phyloP scores from a whole-genome alignment of 2,113 vertebrate species.

The Sphyrna mokarran region DNA sequence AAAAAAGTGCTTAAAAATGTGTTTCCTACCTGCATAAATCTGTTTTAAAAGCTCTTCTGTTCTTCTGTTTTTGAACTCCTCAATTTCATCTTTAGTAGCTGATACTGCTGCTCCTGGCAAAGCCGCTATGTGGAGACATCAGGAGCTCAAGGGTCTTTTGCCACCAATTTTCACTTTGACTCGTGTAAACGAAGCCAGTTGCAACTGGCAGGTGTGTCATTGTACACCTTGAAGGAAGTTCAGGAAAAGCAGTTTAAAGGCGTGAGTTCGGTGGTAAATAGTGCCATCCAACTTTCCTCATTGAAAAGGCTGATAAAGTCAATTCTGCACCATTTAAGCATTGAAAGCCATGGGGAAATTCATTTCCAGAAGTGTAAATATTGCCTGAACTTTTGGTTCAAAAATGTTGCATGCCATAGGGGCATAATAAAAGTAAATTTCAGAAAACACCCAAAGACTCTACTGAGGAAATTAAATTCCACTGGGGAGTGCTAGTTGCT shows the following conservation, averaged over 20 bases:
- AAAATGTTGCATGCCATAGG: neutral
- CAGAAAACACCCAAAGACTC: neutral
- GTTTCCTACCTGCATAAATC: neutral
- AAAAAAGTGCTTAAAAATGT: neutral
- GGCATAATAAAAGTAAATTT: constrained; percentile 21
- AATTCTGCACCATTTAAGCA: neutral
- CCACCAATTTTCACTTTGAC: neutral
- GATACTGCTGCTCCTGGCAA: neutral
- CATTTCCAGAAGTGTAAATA: neutral
- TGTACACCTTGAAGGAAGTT: neutral
- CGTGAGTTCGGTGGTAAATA: neutral
- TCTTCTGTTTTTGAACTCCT: neutral
- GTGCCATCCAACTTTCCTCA: neutral
- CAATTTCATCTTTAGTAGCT: neutral
- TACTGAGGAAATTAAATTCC: neutral
- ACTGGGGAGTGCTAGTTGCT: neutral
- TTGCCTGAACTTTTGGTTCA: neutral
- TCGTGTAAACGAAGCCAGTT: neutral
- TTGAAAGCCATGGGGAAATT: neutral
- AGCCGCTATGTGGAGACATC: neutral
- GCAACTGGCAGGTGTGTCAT: neutral
- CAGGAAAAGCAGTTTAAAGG: neutral
- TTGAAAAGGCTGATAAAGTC: neutral
- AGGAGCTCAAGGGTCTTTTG: neutral
- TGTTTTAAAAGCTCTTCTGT: neutral